These are phyloP conservation scores for Oryzaephilus surinamensis DNA, from an alignment of 1,140 invertebrate genomes.

Conservation along the genomic window DNA sequence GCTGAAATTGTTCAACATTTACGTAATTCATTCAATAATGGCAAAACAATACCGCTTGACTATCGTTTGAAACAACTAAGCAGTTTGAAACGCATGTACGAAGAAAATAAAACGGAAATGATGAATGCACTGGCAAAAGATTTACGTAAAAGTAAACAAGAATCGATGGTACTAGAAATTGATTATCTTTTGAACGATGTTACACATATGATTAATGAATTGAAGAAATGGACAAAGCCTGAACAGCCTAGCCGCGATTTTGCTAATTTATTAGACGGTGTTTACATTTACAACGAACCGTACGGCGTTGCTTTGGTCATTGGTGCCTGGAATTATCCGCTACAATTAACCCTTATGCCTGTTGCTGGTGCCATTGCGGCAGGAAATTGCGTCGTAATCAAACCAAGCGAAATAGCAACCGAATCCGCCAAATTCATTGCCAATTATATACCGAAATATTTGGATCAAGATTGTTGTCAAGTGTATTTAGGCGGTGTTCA, in stretches of 20 bases:
- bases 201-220: conserved; percentile 45
- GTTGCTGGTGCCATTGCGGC: conserved; percentile 55
- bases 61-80: conserved; percentile 74
- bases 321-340: conserved; percentile 95
- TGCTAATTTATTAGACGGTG: conserved; percentile 11
- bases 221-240: conserved; percentile 55
- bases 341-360: conserved; percentile 79
- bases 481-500: conserved; percentile 66
- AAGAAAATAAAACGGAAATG: conserved; percentile 67
- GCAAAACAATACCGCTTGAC: conserved; percentile 60
- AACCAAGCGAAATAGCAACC: conserved; percentile 83
- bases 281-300: conserved; percentile 40
- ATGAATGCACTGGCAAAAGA: conserved; percentile 66
- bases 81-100: conserved; percentile 59
- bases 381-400: conserved; percentile 85
- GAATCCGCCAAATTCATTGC: conserved; percentile 61
- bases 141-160: conserved; percentile 64
- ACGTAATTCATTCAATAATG: conserved; percentile 46
- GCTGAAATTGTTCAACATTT: conserved; percentile 15
- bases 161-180: conserved; percentile 54
- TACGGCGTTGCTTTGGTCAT: conserved; percentile 80
- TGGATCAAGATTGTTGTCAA: conserved; percentile 50
- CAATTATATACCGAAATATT: conserved; percentile 78
- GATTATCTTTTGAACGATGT: conserved; percentile 58
- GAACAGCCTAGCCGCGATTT: conserved; percentile 28